Evolutionary conservation across 2,888 invertebrate species (phyloP).

Genomic region (Apoda limacodes): DNA sequence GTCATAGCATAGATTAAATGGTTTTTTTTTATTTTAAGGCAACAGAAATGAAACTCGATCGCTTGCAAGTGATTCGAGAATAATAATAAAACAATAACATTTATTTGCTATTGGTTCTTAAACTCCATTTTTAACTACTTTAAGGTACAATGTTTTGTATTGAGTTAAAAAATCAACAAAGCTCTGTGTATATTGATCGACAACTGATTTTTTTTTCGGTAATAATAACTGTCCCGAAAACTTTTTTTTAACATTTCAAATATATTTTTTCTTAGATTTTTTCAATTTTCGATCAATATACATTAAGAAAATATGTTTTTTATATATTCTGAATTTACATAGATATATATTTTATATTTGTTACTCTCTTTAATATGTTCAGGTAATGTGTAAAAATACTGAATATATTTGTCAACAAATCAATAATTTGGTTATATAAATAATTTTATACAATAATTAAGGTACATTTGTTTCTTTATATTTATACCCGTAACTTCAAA

Average conservation of each 20-base stretch:
- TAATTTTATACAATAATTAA: too few species aligned
- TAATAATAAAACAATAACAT: conserved; percentile 67
- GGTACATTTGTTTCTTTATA: too few species aligned
- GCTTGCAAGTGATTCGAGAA: conserved; percentile 67
- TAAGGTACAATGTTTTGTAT: conserved; percentile 63
- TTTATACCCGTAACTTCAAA: too few species aligned
- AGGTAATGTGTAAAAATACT: conserved; percentile 67
- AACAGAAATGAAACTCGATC: conserved; percentile 48
- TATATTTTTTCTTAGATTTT: too few species aligned
- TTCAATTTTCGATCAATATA: conserved; percentile 37
- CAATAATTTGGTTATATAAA: too few species aligned
- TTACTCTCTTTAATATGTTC: conserved; percentile 53
- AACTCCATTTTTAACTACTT: conserved; percentile 50
- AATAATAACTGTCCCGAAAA: too few species aligned
- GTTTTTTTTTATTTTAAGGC: conserved; percentile 4
- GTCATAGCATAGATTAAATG: too few species aligned
- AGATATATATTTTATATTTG: conserved; percentile 53
- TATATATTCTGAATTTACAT: conserved; percentile 59
- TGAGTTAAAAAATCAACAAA: conserved; percentile 61
- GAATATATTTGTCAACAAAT: conserved; percentile 60
- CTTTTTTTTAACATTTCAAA: conserved; percentile 4
- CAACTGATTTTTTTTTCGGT: too few species aligned
- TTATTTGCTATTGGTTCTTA: conserved; percentile 67
- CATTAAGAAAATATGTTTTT: conserved; percentile 52
- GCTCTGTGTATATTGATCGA: too few species aligned